Percentiles rank a stretch among this genome's conserved stretches.
Evolutionary conservation across 2,888 invertebrate genomes (phyloP).

Genomic region (Trichopria drosophilae): DNA sequence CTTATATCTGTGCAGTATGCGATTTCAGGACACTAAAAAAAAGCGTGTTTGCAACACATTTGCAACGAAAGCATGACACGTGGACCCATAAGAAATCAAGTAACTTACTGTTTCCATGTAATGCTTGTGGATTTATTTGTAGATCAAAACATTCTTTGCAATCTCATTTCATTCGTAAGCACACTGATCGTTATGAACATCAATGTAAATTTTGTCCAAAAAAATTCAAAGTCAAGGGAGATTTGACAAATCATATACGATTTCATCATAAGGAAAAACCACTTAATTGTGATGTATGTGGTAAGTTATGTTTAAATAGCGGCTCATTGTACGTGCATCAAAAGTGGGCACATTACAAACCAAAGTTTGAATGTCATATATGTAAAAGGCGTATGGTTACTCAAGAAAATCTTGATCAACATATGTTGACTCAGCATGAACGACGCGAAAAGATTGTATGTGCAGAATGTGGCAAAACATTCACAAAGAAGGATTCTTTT

Average conservation of each 20-base stretch:
- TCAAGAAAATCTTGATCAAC: constrained; percentile 54
- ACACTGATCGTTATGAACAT: constrained; percentile 55
- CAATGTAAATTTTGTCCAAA: constrained; percentile 52
- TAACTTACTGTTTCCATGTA: constrained; percentile 48
- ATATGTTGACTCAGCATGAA: constrained; percentile 54
- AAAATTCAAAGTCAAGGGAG: constrained; percentile 56
- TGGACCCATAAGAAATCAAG: constrained; percentile 43
- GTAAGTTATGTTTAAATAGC: constrained; percentile 50
- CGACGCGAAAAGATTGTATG: constrained; percentile 55
- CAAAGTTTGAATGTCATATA: constrained; percentile 54
- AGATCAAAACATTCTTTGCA: constrained; percentile 55
- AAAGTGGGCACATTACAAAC: constrained; percentile 57
- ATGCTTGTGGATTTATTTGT: constrained; percentile 52
- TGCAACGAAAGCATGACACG: constrained; percentile 53
- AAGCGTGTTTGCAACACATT: constrained; percentile 47
- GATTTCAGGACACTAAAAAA: constrained; percentile 52
- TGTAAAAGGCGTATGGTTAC: constrained; percentile 56
- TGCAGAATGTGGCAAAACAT: constrained; percentile 55
- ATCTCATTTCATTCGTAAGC: constrained; percentile 55
- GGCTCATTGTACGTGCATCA: constrained; percentile 56
- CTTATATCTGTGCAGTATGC: constrained; percentile 53
- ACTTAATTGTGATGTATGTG: constrained; percentile 54
- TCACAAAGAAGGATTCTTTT: constrained; percentile 55
- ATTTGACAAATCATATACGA: constrained; percentile 54
- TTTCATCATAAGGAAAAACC: constrained; percentile 57